Conservation (phyloP, 2,888 invertebrate species). For the Rotaria sp. region DNA sequence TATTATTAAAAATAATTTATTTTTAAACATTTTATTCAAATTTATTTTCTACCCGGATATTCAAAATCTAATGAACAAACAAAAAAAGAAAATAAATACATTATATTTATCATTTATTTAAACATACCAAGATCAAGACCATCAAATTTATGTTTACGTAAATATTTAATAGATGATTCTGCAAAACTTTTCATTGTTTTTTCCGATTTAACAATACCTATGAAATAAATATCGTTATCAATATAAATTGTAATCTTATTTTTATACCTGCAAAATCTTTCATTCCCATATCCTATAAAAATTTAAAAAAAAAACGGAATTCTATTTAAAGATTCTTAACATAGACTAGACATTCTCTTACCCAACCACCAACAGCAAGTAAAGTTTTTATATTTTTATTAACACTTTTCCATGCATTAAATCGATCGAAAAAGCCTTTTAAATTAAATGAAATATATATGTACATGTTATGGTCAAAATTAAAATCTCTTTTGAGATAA, state of each 20-base stretch:
- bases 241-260: background rate
- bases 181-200: conserved; percentile 39
- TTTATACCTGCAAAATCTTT: conserved; percentile 33
- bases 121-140: conserved; percentile 36
- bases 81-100: too few relatives aligned
- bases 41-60: conserved; percentile 31
- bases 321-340: background rate
- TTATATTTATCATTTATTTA: background rate
- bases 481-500: background rate
- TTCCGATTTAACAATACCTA: conserved; percentile 35
- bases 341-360: background rate
- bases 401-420: conserved; percentile 41
- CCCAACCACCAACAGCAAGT: conserved; percentile 51
- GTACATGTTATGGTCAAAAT: too few relatives aligned
- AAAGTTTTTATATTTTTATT: conserved; percentile 47
- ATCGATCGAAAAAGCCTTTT: conserved; percentile 35
- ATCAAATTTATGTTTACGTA: conserved; percentile 40
- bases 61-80: conserved; percentile 31
- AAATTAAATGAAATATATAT: background rate
- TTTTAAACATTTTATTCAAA: background rate
- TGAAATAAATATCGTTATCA: background rate
- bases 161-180: conserved; percentile 34
- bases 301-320: background rate
- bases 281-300: conserved; percentile 40
- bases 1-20: background rate